Conservation (phyloP, 2,888 invertebrate genomes). For the Erynnis tages region DNA sequence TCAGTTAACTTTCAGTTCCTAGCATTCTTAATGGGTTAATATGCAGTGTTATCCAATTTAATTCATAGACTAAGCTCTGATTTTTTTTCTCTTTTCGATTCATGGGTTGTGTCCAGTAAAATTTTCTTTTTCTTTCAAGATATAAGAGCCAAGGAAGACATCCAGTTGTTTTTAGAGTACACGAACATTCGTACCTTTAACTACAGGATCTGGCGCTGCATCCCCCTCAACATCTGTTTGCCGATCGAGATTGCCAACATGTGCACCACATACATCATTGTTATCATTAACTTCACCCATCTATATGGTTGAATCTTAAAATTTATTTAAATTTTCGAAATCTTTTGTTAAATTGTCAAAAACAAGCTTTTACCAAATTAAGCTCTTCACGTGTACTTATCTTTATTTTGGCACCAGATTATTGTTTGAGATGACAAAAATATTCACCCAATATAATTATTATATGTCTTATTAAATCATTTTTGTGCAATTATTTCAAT, state of each 20-base stretch:
- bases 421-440: too few species aligned
- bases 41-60: too few species aligned
- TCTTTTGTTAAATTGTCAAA: background rate
- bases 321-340: background rate
- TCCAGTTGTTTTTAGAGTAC: constrained; percentile 58
- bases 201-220: constrained; percentile 61
- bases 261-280: constrained; percentile 63
- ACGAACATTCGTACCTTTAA: constrained; percentile 52
- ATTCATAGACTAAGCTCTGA: too few species aligned
- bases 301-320: constrained; percentile 43
- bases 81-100: constrained; percentile 53
- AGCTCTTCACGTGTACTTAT: too few species aligned
- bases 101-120: constrained; percentile 44
- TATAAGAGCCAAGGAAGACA: constrained; percentile 43
- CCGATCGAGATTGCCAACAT: constrained; percentile 59
- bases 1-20: too few species aligned
- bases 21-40: too few species aligned
- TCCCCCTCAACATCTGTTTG: constrained; percentile 54
- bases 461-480: too few species aligned
- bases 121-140: constrained; percentile 46
- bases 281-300: constrained; percentile 68
- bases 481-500: too few species aligned
- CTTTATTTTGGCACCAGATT: too few species aligned
- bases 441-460: too few species aligned
- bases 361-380: too few species aligned